Base-by-base conservation (phyloP, 1,140 invertebrate genomes). In the Prorops nasuta region DNA sequence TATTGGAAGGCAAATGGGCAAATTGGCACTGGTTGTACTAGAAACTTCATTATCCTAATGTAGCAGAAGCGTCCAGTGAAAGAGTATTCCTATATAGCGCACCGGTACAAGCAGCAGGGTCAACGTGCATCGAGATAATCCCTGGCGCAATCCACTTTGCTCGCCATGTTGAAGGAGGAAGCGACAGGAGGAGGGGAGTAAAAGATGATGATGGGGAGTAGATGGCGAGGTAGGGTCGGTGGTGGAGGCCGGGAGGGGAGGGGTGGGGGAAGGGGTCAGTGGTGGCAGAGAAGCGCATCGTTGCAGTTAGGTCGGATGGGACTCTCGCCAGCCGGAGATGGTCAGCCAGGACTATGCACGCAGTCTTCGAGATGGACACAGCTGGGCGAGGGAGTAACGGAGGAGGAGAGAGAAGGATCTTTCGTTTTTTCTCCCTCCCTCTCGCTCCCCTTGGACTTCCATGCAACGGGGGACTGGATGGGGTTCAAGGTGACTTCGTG, bases 401-500 rank as follows among this genome's bases (percentile, higher is more conserved):
- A 4, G 24, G 24, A 28, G 4, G 10, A 28, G 24, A 28, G 24
- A 28, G 24, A 28, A 4, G 24, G 24, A 6, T 10, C 24, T 28
- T 4, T 28, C 24, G 24, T 6, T 6, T 28, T n/a, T n/a, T n/a
- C n/a, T n/a, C n/a, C n/a, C n/a, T n/a, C n/a, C n/a, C n/a, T n/a
- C n/a, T n/a, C n/a, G n/a, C n/a, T n/a, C n/a, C n/a, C n/a, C n/a
- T n/a, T n/a, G n/a, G n/a, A n/a, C n/a, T n/a, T n/a, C n/a, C 47
- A 45, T 34, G 44, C 49, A 56, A 31, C 45, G 44, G 48, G 49
- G 18, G 14, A 18, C 36, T 40, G 39, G 46, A 60, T 54, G 43
- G 59, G 49, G 60, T 63, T 66, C 59, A 60, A 66, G 63, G 59
- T 60, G 47, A 63, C 52, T 66, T 57, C 51, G 51, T 56, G 67